phyloP scores from a whole-genome alignment of 2,888 invertebrate species.

The Deilephila elpenor region DNA sequence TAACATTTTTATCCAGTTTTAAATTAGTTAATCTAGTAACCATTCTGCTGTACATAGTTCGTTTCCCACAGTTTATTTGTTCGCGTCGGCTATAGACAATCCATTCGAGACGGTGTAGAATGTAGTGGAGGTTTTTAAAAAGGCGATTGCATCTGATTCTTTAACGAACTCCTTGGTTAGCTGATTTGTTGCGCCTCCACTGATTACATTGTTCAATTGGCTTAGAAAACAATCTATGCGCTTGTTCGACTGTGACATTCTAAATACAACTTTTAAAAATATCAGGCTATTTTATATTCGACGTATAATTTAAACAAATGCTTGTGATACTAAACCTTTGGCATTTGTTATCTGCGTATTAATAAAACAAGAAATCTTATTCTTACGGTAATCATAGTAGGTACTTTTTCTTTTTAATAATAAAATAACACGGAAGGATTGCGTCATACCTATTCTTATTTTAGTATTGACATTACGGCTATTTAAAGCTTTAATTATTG shows the following conservation, averaged over 20 bases:
- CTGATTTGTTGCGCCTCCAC: constrained; percentile 35
- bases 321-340: background rate
- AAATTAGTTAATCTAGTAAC: constrained; percentile 24
- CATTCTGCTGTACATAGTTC: constrained; percentile 17
- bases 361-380: too few species aligned
- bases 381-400: too few species aligned
- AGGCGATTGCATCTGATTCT: constrained; percentile 32
- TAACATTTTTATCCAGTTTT: constrained; percentile 22
- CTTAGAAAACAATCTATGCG: constrained; percentile 16
- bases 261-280: background rate
- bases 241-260: constrained; percentile 21
- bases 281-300: background rate
- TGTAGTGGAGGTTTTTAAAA: constrained; percentile 34
- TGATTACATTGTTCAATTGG: constrained; percentile 11
- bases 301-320: background rate
- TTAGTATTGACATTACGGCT: too few species aligned
- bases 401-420: background rate
- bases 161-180: constrained; percentile 38
- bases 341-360: background rate
- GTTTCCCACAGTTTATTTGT: constrained; percentile 41
- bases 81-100: constrained; percentile 36
- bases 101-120: constrained; percentile 38
- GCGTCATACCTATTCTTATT: too few species aligned
- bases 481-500: background rate
- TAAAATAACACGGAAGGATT: too few species aligned